Conservation (phyloP, 2,113 vertebrate species). For the Ascaphus truei region DNA sequence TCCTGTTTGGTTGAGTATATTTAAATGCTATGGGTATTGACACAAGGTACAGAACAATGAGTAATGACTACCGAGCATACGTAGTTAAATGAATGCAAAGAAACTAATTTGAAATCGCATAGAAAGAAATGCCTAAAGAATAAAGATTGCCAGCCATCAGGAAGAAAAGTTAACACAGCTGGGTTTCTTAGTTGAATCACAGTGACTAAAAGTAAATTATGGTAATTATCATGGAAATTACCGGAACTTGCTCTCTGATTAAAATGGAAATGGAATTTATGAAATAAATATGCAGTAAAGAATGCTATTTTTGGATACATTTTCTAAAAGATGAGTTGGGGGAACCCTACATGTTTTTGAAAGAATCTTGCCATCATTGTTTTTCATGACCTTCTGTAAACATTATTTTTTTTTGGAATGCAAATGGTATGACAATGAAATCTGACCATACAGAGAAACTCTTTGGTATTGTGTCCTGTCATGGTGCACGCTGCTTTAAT, state of each 20-base stretch:
- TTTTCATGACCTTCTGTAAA: background rate
- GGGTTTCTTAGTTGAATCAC: conserved; percentile 35
- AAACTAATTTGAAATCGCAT: conserved; percentile 32
- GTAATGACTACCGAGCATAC: background rate
- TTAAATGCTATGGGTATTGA: background rate
- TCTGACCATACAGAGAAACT: too few relatives aligned
- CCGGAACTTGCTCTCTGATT: conserved; percentile 57
- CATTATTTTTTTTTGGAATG: background rate
- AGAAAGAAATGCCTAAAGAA: conserved; percentile 36
- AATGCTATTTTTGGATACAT: conserved; percentile 1
- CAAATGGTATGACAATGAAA: background rate
- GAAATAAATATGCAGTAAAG: conserved; percentile 43
- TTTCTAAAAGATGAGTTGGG: background rate
- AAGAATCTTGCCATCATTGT: background rate
- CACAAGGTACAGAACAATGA: conserved; percentile 8
- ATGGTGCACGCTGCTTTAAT: too few relatives aligned
- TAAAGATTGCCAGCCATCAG: conserved; percentile 42
- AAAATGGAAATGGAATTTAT: conserved; percentile 56
- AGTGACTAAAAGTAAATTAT: conserved; percentile 50
- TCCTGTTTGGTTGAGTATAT: background rate
- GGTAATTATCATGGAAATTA: conserved; percentile 51
- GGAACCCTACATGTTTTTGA: background rate
- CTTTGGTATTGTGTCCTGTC: too few relatives aligned
- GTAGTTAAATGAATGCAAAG: conserved; percentile 20
- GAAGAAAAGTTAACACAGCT: conserved; percentile 37